Evolutionary conservation across 2,113 vertebrate species (phyloP), one percentile per base, ranked within the genome.

Genomic region (Phylloscopus trochilus): DNA sequence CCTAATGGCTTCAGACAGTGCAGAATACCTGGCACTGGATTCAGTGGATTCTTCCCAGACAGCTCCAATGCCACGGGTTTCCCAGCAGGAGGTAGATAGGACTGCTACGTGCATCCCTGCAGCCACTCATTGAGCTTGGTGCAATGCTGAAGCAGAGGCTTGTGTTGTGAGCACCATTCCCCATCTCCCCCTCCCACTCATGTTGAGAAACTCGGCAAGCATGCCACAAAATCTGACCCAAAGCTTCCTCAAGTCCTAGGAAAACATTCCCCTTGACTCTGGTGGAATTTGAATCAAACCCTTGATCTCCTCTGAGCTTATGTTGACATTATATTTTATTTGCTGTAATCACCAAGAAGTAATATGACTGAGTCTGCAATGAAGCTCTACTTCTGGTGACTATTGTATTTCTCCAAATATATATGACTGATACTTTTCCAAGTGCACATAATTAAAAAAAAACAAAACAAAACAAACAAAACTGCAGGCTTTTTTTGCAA

Each of bases 61-160:
- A 80, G 55, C 19, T 66, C 53, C 53, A 62, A 1, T 43, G 26
- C 15, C 37, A 2, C 0, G 3, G 15, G 15, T 66, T 78, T 70
- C 64, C 31, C n/a, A 56, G 46, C 41, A 62, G 16, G 12, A 43
- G 41, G 21, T 47, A 47, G 52, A 5, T 3, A 17, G 47, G 22
- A 26, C 2, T n/a, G 28, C 47, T 52, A 0, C 0, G 0, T 51
- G 15, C n/a, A 35, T 15, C 46, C 62, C 27, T 5, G 3, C 41
- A 39, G n/a, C 37, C 47, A n/a, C 1, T 0, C 6, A 2, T 0
- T 39, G 81, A 62, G 30, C n/a, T 79, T 52, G 30, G n/a, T 87
- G 68, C n/a, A 30, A 0, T 20, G 73, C 68, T 67, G 39, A 49
- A 68, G 19, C 37, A 63, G n/a, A 52, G 15, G 18, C 15, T 83